phyloP scores from a whole-genome alignment of 2,113 vertebrate genomes.

The Machaerirhynchus nigripectus region DNA sequence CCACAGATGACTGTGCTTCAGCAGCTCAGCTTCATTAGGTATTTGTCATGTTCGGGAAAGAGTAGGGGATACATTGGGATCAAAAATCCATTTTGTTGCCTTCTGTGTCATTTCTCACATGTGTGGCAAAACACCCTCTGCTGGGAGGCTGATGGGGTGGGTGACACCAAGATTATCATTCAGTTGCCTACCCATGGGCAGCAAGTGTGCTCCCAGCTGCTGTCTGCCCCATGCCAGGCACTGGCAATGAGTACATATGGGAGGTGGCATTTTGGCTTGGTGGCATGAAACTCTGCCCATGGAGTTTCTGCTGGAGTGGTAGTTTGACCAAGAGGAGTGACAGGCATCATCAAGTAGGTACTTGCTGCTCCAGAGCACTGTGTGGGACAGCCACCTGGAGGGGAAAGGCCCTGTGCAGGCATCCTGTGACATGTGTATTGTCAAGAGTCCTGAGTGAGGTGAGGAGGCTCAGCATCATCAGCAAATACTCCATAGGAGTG shows the following conservation, averaged over 20 bases:
- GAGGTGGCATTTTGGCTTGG: not conserved
- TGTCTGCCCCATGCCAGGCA: not conserved
- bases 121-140: not conserved
- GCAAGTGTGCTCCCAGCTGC: not conserved
- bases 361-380: not conserved
- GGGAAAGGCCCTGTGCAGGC: not conserved
- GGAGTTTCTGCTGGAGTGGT: not conserved
- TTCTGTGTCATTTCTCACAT: not conserved
- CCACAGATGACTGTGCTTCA: not conserved
- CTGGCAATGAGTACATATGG: not conserved
- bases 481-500: not conserved
- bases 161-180: not conserved
- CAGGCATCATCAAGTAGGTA: not conserved
- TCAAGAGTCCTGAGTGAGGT: not conserved
- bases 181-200: not conserved
- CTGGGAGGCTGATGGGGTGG: not conserved
- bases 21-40: not conserved
- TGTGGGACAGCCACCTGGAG: not conserved
- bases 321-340: not conserved
- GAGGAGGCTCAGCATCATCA: not conserved
- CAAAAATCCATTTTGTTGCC: not conserved
- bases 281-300: rapidly evolving
- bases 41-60: not conserved
- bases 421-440: not conserved
- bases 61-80: rapidly evolving